Conservation (phyloP, 1,140 invertebrate genomes). For the Dufourea novaeangliae region DNA sequence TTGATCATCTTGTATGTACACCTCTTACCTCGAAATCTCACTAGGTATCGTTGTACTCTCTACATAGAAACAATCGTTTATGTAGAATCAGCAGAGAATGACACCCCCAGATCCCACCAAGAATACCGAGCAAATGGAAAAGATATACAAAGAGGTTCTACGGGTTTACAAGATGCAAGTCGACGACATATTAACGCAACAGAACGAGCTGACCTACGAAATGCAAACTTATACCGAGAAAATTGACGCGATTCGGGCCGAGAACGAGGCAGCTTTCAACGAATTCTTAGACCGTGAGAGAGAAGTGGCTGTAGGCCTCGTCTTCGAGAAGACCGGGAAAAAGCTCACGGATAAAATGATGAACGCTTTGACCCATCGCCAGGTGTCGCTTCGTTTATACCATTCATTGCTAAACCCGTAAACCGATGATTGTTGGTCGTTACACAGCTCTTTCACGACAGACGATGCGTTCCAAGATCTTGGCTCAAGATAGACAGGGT, state of each 20-base stretch:
- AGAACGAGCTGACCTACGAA: slow-evolving; percentile 41
- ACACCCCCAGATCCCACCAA: slow-evolving; percentile 31
- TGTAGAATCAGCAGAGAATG: slow-evolving; percentile 58
- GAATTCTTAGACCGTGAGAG: slow-evolving; percentile 51
- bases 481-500: slow-evolving; percentile 40
- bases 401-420: slow-evolving; percentile 11
- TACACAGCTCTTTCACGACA: slow-evolving; percentile 12
- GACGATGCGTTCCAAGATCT: slow-evolving; percentile 46
- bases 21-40: no score
- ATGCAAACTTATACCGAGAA: slow-evolving; percentile 42
- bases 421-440: background rate
- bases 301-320: slow-evolving; percentile 49
- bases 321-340: slow-evolving; percentile 59
- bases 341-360: slow-evolving; percentile 58
- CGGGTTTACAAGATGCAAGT: slow-evolving; percentile 54
- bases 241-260: slow-evolving; percentile 5
- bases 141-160: slow-evolving; percentile 57
- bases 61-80: background rate
- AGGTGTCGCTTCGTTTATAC: slow-evolving; percentile 45
- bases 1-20: no score
- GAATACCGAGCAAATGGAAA: slow-evolving; percentile 48
- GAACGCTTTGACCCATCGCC: slow-evolving; percentile 55
- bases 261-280: slow-evolving; percentile 44
- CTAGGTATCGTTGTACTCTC: no score
- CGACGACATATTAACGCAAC: slow-evolving; percentile 43